phyloP scores from a whole-genome alignment of 2,113 vertebrate species.

The Barnardius zonarius region DNA sequence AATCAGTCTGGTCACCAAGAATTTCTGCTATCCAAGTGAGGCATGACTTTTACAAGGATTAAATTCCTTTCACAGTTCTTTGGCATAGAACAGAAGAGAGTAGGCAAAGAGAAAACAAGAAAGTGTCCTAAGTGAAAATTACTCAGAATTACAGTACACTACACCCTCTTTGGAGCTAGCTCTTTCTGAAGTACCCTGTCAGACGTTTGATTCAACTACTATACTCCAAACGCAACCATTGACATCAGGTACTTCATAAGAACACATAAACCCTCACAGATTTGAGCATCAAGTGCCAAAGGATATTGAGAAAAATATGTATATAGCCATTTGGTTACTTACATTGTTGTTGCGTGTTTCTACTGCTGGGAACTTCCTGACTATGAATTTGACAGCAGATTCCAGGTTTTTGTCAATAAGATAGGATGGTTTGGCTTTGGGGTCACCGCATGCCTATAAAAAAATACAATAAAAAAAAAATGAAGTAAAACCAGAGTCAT shows the following conservation, averaged over 20 bases:
- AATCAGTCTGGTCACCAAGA: neutral
- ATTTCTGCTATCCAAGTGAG: neutral
- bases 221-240: neutral
- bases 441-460: constrained; percentile 92
- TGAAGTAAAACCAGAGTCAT: constrained; percentile 61
- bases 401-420: constrained; percentile 98
- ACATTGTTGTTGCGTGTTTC: constrained; percentile 99
- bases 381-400: constrained; percentile 98
- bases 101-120: neutral
- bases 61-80: neutral
- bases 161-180: neutral
- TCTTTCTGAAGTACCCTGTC: neutral
- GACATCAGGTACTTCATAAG: neutral
- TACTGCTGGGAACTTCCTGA: constrained; percentile 96
- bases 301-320: neutral
- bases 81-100: neutral
- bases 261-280: neutral
- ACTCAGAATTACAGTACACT: neutral
- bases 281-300: neutral
- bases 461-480: constrained; percentile 67
- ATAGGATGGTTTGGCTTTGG: constrained; percentile 98
- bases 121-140: neutral
- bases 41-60: neutral
- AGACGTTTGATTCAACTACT: neutral
- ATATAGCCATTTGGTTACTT: constrained; percentile 67